phyloP scores from a whole-genome alignment of 2,797 vertebrate species.

The Sebastes itinus region DNA sequence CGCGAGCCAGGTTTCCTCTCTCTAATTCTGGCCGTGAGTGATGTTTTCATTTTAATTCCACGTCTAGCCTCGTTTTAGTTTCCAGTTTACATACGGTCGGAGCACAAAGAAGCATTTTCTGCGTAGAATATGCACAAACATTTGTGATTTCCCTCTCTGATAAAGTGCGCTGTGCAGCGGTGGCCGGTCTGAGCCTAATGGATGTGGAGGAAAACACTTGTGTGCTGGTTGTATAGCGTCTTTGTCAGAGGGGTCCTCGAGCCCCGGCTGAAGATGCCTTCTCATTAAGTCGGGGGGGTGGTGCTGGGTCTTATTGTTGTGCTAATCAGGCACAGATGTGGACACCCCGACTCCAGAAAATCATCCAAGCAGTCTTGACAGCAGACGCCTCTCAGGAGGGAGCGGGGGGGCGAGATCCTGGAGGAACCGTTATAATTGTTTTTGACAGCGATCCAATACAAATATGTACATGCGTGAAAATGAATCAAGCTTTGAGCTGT shows the following conservation, averaged over 20 bases:
- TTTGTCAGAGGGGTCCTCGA: slow-evolving; percentile 72
- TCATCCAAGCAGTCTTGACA: slow-evolving; percentile 76
- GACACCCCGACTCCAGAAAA: slow-evolving; percentile 80
- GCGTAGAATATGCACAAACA: background rate
- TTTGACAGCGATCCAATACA: slow-evolving; percentile 67
- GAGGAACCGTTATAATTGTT: slow-evolving; percentile 64
- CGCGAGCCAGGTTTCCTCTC: slow-evolving; percentile 34
- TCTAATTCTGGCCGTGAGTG: slow-evolving; percentile 39
- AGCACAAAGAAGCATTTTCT: slow-evolving; percentile 33
- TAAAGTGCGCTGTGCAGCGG: background rate
- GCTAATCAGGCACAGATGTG: slow-evolving; percentile 86
- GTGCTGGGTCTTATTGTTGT: slow-evolving; percentile 79
- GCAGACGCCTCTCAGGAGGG: slow-evolving; percentile 68
- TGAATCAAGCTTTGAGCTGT: slow-evolving; percentile 72
- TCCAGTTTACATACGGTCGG: slow-evolving; percentile 47
- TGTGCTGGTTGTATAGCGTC: slow-evolving; percentile 54
- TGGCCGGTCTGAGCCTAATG: slow-evolving; percentile 37
- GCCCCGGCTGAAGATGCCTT: slow-evolving; percentile 66
- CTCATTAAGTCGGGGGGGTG: slow-evolving; percentile 77
- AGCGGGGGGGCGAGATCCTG: slow-evolving; percentile 46
- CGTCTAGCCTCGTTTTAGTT: slow-evolving; percentile 26
- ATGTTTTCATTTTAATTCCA: slow-evolving; percentile 47
- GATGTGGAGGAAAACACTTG: slow-evolving; percentile 62
- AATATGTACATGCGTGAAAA: slow-evolving; percentile 73
- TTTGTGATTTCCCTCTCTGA: background rate